Evolutionary conservation across 2,888 invertebrate genomes (phyloP).

Genomic region (Micropterix aruncella): DNA sequence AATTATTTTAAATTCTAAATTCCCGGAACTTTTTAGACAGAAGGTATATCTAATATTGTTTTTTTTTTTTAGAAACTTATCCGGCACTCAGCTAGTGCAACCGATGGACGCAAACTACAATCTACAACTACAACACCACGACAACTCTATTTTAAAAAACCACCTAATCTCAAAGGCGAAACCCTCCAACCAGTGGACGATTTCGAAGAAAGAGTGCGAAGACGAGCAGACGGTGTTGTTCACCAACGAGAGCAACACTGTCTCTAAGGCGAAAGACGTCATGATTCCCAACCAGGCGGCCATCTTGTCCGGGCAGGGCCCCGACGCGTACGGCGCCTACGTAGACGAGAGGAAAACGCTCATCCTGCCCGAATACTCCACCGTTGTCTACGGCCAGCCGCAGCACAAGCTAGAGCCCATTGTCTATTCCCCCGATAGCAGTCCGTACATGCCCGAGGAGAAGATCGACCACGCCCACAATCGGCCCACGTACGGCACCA

Average conservation of each 20-base stretch:
- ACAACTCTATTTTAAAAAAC: slow-evolving; percentile 33
- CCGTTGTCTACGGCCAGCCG: neutral
- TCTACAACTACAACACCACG: slow-evolving; percentile 21
- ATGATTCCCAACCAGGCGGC: neutral
- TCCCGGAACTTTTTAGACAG: too few species aligned
- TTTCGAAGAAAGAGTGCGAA: slow-evolving; percentile 26
- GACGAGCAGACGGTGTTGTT: neutral
- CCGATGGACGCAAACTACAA: slow-evolving; percentile 15
- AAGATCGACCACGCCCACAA: neutral
- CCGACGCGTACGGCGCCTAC: neutral
- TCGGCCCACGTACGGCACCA: neutral
- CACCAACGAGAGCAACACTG: neutral
- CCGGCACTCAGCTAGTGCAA: too few species aligned
- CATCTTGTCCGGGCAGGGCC: neutral
- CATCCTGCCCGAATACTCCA: neutral
- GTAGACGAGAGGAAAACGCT: neutral
- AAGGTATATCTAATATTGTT: too few species aligned
- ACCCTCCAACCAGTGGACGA: slow-evolving; percentile 33
- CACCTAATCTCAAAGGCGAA: slow-evolving; percentile 27
- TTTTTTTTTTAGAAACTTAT: too few species aligned
- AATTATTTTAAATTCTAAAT: too few species aligned
- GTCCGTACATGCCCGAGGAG: neutral
- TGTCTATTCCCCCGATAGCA: neutral
- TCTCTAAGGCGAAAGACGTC: neutral
- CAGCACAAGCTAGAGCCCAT: neutral